Base-by-base conservation (phyloP, 35 echinoderm and acorn worm genomes). In the Holothuria glaberrima region DNA sequence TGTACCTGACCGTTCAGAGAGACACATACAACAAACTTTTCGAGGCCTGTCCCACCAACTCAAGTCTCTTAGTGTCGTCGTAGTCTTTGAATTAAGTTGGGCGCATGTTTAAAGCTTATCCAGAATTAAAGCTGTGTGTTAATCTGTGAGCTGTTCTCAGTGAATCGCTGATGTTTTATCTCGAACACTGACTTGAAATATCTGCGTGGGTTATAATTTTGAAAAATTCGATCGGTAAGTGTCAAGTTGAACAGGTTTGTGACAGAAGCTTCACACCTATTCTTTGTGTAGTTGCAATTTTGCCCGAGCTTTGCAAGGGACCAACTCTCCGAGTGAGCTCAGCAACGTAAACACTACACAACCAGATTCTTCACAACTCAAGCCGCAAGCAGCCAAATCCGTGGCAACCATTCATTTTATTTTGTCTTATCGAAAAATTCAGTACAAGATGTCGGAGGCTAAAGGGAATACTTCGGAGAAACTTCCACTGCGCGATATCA, bases 211-310 rank as follows among this genome's bases (percentile, higher is more conserved):
- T 78, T 27, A 33, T 20, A 24, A 45, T 66, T 69, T 33, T 69
- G 66, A 48, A 25, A n/a, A 48, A 52, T 78, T 78, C 44, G 74
- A 78, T 78, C 74, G 74, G 38, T 12, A 48, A 52, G 74, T 78
- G 74, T 78, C 21, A 78, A 56, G 27, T 78, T 48, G 74, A 52
- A 78, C 74, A 41, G n/a, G 74, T 78, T 48, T 78, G 74, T 78
- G 74, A 78, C 38, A 78, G 74, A 17, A 28, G 13, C 36, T 78
- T 78, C 36, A 78, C 74, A 78, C 74, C 74, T 78, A 48, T 52
- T 48, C 74, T 22, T 78, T 78, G 50, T 78, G 13, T 22, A 25
- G 74, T 78, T 78, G 74, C 44, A 48, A 78, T 75, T 78, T 78
- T 78, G 29, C 38, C 9, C 35, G 27, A 78, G 74, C 74, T 78